These are phyloP conservation scores for Orgyia antiqua DNA, from an alignment of 2,888 invertebrate genomes.

Conservation along the genomic window DNA sequence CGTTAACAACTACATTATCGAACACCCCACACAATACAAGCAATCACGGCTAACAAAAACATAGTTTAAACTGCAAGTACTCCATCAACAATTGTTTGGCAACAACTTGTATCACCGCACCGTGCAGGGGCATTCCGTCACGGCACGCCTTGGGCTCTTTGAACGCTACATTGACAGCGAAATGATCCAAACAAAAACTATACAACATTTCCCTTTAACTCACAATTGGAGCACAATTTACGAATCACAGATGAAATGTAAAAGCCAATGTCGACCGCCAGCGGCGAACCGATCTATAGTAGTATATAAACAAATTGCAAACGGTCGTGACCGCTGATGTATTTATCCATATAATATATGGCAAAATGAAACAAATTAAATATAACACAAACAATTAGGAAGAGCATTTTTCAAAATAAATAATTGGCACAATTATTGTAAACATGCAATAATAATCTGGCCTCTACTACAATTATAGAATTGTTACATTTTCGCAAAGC, in stretches of 20 bases:
- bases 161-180: slow-evolving; percentile 35
- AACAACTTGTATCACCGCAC: slow-evolving; percentile 20
- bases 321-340: slow-evolving; percentile 4
- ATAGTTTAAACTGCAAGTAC: slow-evolving; percentile 19
- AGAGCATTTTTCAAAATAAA: too few species aligned
- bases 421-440: too few species aligned
- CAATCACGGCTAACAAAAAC: slow-evolving; percentile 36
- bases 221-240: slow-evolving; percentile 27
- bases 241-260: slow-evolving; percentile 24
- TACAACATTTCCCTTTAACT: slow-evolving; percentile 16
- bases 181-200: slow-evolving; percentile 39
- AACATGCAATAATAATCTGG: too few species aligned
- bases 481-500: too few species aligned
- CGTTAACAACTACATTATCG: slow-evolving; percentile 28
- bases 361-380: too few species aligned
- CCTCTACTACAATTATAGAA: too few species aligned
- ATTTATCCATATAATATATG: too few species aligned
- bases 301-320: slow-evolving; percentile 6
- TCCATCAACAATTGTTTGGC: slow-evolving; percentile 37
- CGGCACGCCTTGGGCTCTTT: slow-evolving; percentile 32
- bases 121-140: slow-evolving; percentile 45
- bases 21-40: slow-evolving; percentile 36
- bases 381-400: too few species aligned
- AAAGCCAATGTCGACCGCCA: slow-evolving; percentile 16
- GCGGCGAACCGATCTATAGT: slow-evolving; percentile 13